Evolutionary conservation across 2,113 vertebrate genomes (phyloP).

Genomic region (Channa maculata): DNA sequence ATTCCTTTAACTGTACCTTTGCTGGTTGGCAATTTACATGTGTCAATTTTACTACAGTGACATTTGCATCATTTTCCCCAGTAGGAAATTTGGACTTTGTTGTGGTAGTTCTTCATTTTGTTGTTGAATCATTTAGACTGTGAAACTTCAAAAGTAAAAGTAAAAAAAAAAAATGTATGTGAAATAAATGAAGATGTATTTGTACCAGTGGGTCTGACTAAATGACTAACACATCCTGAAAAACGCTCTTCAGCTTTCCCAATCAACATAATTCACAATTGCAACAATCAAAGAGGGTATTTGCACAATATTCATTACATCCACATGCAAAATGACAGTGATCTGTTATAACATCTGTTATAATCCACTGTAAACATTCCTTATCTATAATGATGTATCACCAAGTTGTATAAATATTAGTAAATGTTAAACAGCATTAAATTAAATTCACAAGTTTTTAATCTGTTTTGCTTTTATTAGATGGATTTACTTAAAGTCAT

Average conservation of each 20-base stretch:
- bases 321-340: too few relatives aligned
- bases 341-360: too few relatives aligned
- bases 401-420: too few relatives aligned
- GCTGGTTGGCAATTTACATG: conserved; percentile 76
- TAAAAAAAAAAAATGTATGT: conserved; percentile 83
- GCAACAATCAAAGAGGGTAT: too few relatives aligned
- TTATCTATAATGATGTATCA: too few relatives aligned
- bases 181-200: conserved; percentile 87
- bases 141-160: conserved; percentile 81
- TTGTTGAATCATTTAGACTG: conserved; percentile 88
- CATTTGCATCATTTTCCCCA: conserved; percentile 77
- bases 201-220: conserved; percentile 75
- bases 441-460: too few relatives aligned
- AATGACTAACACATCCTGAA: conserved; percentile 32
- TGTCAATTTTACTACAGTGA: conserved; percentile 80
- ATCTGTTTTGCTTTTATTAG: too few relatives aligned
- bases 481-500: too few relatives aligned
- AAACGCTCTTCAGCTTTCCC: not conserved
- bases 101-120: conserved; percentile 89
- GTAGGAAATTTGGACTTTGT: conserved; percentile 84
- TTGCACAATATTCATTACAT: too few relatives aligned
- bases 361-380: too few relatives aligned
- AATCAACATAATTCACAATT: not conserved
- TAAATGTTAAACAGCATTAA: too few relatives aligned
- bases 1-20: conserved; percentile 75